Evolutionary conservation across 2,888 invertebrate genomes (phyloP), one percentile per base, ranked within the genome.

Genomic region (Macropis europaea): DNA sequence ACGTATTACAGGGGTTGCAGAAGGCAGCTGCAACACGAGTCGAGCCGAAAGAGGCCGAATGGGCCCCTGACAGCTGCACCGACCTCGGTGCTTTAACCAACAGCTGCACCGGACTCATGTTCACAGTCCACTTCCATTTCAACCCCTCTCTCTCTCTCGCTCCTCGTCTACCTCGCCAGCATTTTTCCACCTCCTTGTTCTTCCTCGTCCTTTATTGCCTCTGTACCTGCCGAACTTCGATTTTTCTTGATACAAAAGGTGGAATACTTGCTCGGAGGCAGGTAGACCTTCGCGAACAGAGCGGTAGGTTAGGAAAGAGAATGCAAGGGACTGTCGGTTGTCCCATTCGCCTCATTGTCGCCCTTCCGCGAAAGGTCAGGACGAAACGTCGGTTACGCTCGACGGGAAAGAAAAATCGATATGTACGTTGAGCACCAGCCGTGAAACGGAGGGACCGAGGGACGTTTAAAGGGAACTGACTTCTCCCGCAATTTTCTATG

Each of bases 21-120:
- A 81, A n/a, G 79, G 87, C 88, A 88, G 88, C 88, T 88, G 88
- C 88, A 86, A 85, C 81, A 77, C 74, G 77, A 70, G 34, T 1
- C 43, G 19, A 45, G 57, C 56, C 76, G 75, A 71, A 73, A 73
- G 78, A 75, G 77, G 73, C 77, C 75, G 73, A 81, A 75, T 79
- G 68, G 72, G 66, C 80, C 80, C 50, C 77, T 77, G 85, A 86
- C 88, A 87, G 88, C 87, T 88, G 88, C 87, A 68, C 64, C 30
- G 67, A 73, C 79, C 82, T 83, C 85, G 87, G 88, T 84, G 87
- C 88, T 88, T 88, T 88, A 88, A 87, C 88, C 83, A 88, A 88
- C 88, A 88, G 88, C 88, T 88, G 88, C 88, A 73, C 79, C 72
- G 73, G 74, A 77, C 82, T 77, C 74, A 54, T 64, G 71, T 70